A percentile compares a stretch with the other conserved stretches of the same genome.
phyloP scores from a whole-genome alignment of 2,888 invertebrate genomes.

The Drosophila subsilvestris region DNA sequence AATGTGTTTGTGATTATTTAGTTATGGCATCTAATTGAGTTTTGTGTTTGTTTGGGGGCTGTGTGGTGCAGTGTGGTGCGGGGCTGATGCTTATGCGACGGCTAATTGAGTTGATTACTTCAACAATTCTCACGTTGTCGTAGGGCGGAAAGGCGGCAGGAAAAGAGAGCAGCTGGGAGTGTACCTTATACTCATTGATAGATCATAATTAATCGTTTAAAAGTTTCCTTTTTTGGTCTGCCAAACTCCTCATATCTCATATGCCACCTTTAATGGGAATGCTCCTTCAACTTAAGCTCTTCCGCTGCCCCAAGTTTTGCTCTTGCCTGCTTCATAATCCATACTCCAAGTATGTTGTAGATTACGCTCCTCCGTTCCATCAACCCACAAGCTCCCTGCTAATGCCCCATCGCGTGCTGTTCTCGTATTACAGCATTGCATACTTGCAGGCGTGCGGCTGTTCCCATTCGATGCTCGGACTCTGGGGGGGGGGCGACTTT shows the following conservation, averaged over 20 bases:
- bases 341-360: not conserved
- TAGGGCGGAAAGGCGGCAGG: not conserved
- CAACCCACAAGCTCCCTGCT: conserved; percentile 10
- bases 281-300: conserved; percentile 20
- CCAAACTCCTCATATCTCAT: not conserved
- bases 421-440: conserved; percentile 60
- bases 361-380: not conserved
- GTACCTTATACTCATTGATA: not conserved
- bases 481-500: conserved; percentile 45
- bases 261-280: not conserved
- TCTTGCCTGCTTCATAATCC: conserved; percentile 1
- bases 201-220: not conserved
- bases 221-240: not conserved
- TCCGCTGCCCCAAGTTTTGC: conserved; percentile 15
- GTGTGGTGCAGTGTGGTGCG: conserved; percentile 7
- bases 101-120: conserved; percentile 73
- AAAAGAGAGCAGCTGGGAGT: not conserved
- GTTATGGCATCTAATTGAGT: conserved; percentile 78
- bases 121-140: conserved; percentile 49
- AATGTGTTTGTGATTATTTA: conserved; percentile 79
- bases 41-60: conserved; percentile 51
- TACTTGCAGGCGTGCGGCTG: conserved; percentile 42
- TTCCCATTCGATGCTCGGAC: conserved; percentile 44
- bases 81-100: conserved; percentile 31
- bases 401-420: conserved; percentile 58